Base-by-base conservation (phyloP, 2,113 vertebrate species). In the Rafetus swinhoei region DNA sequence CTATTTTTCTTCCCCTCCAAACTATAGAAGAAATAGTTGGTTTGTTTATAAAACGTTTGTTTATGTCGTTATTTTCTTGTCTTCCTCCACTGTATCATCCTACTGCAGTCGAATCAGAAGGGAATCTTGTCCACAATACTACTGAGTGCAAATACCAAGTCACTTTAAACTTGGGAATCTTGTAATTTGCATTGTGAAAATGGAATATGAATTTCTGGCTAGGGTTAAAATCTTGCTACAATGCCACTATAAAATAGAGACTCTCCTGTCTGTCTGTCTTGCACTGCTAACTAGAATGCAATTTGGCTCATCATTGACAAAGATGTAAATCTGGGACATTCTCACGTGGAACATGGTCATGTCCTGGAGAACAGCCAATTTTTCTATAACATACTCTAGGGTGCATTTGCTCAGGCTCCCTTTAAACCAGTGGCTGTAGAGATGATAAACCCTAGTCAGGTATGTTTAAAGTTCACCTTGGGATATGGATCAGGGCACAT, bases 121-220 rank as follows among this genome's bases (percentile, higher is more conserved):
- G 72, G 45, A 82, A 85, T 91, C 93, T 93, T n/a, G 62, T 85
- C 76, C 53, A 88, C 53, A 87, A 82, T 85, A 79, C 86, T 91
- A 89, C 89, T 91, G 92, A 93, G 57, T 90, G 91, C 87, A 81
- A 96, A 93, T 95, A 88, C 86, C 88, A 87, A 89, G 90, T 94
- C 93, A 93, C 91, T 97, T 59, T 96, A 90, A 84, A 77, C 72
- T 93, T 93, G 57, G 90, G 81, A 95, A 81, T 69, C 82, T 15
- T 72, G 80, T 59, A 82, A 93, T 94, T 92, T 85, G 92, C 90
- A 95, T 95, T 95, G 93, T 94, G 81, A 90, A 95, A 39, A 79
- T 83, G 87, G 62, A 95, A 96, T 95, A 96, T 90, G 89, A 97
- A 50, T 91, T 97, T 92, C 90, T 95, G 81, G 21, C 86, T 74